Conservation (phyloP, 2,797 vertebrate genomes). For the Mus spretus region DNA sequence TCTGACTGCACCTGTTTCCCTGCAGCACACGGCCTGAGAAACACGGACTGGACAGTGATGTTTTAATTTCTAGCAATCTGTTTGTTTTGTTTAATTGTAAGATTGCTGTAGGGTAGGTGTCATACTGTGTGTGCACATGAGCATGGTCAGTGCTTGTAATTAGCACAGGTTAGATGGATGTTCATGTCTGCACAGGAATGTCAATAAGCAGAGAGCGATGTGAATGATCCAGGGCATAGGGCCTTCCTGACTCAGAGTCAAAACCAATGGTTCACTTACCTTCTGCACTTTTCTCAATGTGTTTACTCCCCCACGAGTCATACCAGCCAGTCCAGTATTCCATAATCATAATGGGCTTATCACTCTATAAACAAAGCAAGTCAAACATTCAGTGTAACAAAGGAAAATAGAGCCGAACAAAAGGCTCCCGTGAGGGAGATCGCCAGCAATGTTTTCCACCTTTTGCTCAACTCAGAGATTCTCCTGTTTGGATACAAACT, state of each 20-base stretch:
- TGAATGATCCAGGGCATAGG: not conserved
- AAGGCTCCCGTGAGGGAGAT: not conserved
- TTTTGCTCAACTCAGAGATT: not conserved
- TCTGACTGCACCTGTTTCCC: not conserved
- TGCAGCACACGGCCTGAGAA: not conserved
- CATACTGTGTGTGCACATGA: not conserved
- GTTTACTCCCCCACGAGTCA: conserved; percentile 94
- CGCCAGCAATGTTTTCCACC: not conserved
- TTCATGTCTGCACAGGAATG: not conserved
- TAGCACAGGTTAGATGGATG: not conserved
- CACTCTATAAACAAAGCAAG: conserved; percentile 86
- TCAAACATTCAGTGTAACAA: not conserved
- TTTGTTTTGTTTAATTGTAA: not conserved
- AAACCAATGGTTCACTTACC: conserved; percentile 87
- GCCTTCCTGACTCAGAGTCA: not conserved
- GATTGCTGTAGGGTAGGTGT: fast-evolving
- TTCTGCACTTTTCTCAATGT: conserved; percentile 90
- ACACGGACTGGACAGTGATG: not conserved
- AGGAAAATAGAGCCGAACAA: not conserved
- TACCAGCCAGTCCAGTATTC: conserved; percentile 96
- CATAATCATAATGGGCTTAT: conserved; percentile 94
- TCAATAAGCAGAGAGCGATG: not conserved
- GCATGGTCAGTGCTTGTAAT: fast-evolving
- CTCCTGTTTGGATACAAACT: not conserved
- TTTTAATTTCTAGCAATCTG: not conserved